These are phyloP conservation scores for Philypnodon macrostomus DNA, from an alignment of 2,797 vertebrate species.

Conservation along the genomic window DNA sequence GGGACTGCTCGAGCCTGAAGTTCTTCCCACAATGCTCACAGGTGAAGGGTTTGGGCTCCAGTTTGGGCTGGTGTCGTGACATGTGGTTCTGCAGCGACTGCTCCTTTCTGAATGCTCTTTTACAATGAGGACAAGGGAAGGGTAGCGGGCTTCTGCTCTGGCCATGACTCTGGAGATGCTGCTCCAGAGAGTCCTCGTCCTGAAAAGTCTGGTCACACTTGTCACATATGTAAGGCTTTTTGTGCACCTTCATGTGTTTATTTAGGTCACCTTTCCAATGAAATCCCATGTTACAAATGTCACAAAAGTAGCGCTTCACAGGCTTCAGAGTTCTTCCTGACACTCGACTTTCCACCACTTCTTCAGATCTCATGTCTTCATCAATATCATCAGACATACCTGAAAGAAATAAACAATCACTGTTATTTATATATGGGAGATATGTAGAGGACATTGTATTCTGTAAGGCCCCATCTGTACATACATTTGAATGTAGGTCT, in stretches of 20 bases:
- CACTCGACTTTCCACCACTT: slow-evolving; percentile 9
- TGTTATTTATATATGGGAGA: neutral
- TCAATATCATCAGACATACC: slow-evolving; percentile 10
- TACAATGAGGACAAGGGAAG: slow-evolving; percentile 61
- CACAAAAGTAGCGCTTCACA: slow-evolving; percentile 57
- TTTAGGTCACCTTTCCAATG: slow-evolving; percentile 62
- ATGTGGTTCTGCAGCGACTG: slow-evolving; percentile 67
- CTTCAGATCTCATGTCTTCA: slow-evolving; percentile 10
- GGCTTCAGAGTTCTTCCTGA: slow-evolving; percentile 19
- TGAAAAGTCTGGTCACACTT: slow-evolving; percentile 73
- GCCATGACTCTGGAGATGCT: slow-evolving; percentile 48
- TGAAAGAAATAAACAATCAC: slow-evolving; percentile 7
- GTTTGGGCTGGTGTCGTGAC: slow-evolving; percentile 49
- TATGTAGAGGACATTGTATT: too few relatives aligned
- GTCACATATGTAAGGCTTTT: slow-evolving; percentile 71
- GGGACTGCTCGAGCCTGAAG: slow-evolving; percentile 55
- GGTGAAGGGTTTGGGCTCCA: slow-evolving; percentile 59
- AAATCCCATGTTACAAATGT: slow-evolving; percentile 50
- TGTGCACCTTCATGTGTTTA: slow-evolving; percentile 62
- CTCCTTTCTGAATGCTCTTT: slow-evolving; percentile 58
- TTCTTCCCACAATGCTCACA: slow-evolving; percentile 70
- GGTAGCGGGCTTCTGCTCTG: slow-evolving; percentile 38
- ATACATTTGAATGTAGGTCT: slow-evolving; percentile 31
- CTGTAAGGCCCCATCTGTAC: neutral
- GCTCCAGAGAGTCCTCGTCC: slow-evolving; percentile 59